phyloP scores from a whole-genome alignment of 2,797 vertebrate species.

The Alauda arvensis region DNA sequence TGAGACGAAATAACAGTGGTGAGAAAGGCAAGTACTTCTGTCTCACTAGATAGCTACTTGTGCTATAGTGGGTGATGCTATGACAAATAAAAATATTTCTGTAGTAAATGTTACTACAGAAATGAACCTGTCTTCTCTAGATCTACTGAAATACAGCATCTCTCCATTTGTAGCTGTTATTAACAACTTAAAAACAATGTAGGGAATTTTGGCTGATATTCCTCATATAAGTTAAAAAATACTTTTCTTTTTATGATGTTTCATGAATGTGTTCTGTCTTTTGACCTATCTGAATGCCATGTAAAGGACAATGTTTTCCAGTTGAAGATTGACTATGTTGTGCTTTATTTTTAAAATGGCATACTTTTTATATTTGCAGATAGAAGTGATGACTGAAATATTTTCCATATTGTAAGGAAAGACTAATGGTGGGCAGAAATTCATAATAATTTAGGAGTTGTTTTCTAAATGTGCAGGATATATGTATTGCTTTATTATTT shows the following conservation, averaged over 20 bases:
- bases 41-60: not conserved
- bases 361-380: not conserved
- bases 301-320: not conserved
- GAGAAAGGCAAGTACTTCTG: not conserved
- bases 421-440: not conserved
- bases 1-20: not conserved
- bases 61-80: not conserved
- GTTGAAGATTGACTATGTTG: not conserved
- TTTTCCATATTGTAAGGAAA: not conserved
- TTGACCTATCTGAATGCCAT: not conserved
- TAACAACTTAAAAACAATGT: not conserved
- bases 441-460: not conserved
- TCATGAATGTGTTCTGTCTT: not conserved
- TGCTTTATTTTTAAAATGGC: not conserved
- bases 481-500: not conserved
- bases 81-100: constrained; percentile 28
- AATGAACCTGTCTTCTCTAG: not conserved
- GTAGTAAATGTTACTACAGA: constrained; percentile 6
- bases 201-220: not conserved
- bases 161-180: not conserved
- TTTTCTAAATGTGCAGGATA: not conserved
- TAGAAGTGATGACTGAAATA: not conserved
- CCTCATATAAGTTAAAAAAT: not conserved
- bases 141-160: not conserved
- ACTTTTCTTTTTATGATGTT: not conserved